These are phyloP conservation scores for Molossus molossus DNA, from an alignment of 2,797 vertebrate genomes.

Conservation along the genomic window DNA sequence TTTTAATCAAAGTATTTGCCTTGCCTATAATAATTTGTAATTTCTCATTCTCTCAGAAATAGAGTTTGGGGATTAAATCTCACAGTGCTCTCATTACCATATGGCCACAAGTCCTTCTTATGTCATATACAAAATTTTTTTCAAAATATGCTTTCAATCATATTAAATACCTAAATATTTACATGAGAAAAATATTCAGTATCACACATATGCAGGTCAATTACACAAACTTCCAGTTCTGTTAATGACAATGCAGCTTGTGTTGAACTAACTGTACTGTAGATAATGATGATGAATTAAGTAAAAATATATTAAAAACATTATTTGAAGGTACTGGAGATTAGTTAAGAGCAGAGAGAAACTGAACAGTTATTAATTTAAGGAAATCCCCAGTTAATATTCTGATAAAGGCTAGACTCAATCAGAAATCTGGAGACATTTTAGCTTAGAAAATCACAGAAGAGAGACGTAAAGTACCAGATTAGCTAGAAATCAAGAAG, in stretches of 20 bases:
- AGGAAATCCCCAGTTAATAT: neutral
- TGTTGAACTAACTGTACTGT: neutral
- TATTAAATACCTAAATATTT: constrained; percentile 25
- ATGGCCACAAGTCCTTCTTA: neutral
- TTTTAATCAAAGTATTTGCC: neutral
- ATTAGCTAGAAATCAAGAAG: neutral
- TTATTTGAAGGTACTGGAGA: neutral
- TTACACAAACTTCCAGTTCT: neutral
- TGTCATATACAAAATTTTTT: neutral
- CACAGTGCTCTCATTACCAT: neutral
- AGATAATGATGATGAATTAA: neutral
- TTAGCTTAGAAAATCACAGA: neutral
- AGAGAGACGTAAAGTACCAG: neutral
- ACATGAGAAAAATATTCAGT: neutral
- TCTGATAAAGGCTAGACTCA: neutral
- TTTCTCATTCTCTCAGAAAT: neutral
- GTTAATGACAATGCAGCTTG: neutral
- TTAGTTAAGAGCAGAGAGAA: neutral
- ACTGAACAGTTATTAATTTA: neutral
- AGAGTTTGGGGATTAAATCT: neutral
- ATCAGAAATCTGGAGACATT: neutral
- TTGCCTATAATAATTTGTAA: constrained; percentile 24
- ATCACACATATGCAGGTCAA: neutral
- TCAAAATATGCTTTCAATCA: constrained; percentile 24
- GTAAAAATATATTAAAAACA: neutral